Conservation (phyloP, 2,888 invertebrate species). For the Galeruca laticollis region DNA sequence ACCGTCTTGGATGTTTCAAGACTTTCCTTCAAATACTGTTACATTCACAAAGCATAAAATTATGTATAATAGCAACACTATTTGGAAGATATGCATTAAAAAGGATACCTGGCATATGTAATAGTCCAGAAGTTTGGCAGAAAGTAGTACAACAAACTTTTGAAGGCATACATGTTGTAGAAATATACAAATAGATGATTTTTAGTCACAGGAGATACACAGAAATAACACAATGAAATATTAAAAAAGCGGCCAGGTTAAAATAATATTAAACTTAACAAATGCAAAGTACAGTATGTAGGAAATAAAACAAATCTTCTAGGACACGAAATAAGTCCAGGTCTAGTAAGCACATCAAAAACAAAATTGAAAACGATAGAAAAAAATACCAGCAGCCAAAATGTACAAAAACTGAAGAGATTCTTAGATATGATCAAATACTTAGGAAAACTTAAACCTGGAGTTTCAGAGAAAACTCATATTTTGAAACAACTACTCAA, state of each 20-base stretch:
- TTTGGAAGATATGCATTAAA: conserved; percentile 5
- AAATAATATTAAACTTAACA: not conserved
- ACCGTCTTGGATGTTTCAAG: not conserved
- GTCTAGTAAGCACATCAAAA: not conserved
- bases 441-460: too few relatives aligned
- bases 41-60: not conserved
- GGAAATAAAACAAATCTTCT: not conserved
- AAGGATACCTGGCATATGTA: not conserved
- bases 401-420: conserved; percentile 32
- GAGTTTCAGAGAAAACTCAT: too few relatives aligned
- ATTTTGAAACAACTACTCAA: too few relatives aligned
- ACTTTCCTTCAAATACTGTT: conserved; percentile 9
- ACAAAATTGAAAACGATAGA: conserved; percentile 20
- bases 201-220: not conserved
- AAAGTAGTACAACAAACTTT: not conserved
- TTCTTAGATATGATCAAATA: too few relatives aligned
- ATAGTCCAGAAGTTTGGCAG: not conserved
- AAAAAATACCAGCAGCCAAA: conserved; percentile 16
- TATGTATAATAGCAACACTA: conserved; percentile 9
- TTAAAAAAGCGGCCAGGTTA: not conserved
- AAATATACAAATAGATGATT: conserved; percentile 4
- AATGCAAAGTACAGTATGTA: not conserved
- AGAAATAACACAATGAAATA: not conserved
- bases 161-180: not conserved
- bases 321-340: too few relatives aligned